These are phyloP conservation scores for Callipepla californica DNA, from an alignment of 2,113 vertebrate species.

Conservation along the genomic window DNA sequence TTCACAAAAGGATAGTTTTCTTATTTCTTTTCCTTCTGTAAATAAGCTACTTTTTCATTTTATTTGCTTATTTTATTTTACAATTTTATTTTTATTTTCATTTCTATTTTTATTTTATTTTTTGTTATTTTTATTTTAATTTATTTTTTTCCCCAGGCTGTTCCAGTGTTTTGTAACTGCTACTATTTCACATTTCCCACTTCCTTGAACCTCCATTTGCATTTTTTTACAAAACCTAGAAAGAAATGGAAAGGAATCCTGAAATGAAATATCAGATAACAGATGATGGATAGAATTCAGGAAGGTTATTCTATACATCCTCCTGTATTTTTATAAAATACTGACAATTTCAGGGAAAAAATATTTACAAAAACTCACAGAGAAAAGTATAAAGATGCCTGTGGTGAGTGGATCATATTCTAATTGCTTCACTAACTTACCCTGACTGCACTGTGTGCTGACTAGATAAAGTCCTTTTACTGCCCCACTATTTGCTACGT, in stretches of 20 bases:
- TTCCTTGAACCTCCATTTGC: neutral
- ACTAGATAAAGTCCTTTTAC: neutral
- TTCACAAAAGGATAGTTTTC: neutral
- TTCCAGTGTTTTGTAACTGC: neutral
- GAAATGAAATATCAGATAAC: neutral
- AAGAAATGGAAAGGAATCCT: neutral
- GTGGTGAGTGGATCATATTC: neutral
- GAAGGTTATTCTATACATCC: neutral
- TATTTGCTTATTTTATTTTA: neutral
- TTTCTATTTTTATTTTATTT: no score
- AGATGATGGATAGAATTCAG: neutral
- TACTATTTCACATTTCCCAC: neutral
- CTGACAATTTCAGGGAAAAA: neutral
- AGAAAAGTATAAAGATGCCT: neutral
- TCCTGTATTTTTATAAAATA: neutral
- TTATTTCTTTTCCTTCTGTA: neutral
- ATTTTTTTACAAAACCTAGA: neutral
- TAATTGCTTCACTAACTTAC: neutral
- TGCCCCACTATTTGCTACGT: neutral
- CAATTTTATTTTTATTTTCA: no score
- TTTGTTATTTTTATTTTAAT: no score
- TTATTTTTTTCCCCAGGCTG: neutral
- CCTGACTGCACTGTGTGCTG: neutral
- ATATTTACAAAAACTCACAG: neutral
- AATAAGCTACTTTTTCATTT: neutral